A percentile compares a stretch with the other conserved stretches of the same genome.
Evolutionary conservation across 2,888 invertebrate genomes (phyloP).

Genomic region (Drosophila fungiperda): DNA sequence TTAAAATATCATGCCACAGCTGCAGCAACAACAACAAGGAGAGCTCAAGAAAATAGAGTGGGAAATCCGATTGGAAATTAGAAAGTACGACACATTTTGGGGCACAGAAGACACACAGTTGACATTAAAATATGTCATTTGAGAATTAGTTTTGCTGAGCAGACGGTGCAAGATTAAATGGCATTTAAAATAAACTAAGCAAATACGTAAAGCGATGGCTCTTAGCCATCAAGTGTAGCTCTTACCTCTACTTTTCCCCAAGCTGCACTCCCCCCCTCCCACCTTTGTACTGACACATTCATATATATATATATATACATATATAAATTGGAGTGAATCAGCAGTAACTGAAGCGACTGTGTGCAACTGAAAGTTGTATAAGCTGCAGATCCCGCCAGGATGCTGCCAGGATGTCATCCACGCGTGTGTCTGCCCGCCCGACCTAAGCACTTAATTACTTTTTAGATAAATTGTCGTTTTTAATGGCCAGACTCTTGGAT

Average conservation of each 20-base stretch:
- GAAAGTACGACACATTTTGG: slow-evolving; percentile 75
- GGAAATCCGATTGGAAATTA: slow-evolving; percentile 57
- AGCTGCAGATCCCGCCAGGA: slow-evolving; percentile 5
- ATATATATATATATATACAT: slow-evolving; percentile 35
- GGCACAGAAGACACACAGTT: slow-evolving; percentile 33
- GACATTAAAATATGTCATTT: slow-evolving; percentile 77
- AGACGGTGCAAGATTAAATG: slow-evolving; percentile 68
- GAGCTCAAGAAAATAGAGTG: neutral
- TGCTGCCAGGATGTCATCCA: slow-evolving; percentile 22
- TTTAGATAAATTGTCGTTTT: slow-evolving; percentile 81
- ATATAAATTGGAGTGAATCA: slow-evolving; percentile 76
- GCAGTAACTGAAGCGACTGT: slow-evolving; percentile 32
- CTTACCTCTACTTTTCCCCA: slow-evolving; percentile 34
- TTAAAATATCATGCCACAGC: slow-evolving; percentile 25
- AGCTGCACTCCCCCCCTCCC: slow-evolving; percentile 4
- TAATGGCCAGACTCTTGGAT: slow-evolving; percentile 78
- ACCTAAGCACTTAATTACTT: slow-evolving; percentile 80
- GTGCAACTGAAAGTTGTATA: slow-evolving; percentile 38
- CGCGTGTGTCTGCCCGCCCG: slow-evolving; percentile 39
- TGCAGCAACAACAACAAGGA: neutral
- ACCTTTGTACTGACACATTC: neutral
- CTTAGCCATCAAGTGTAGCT: slow-evolving; percentile 35
- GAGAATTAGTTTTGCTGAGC: slow-evolving; percentile 51
- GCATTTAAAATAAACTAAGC: slow-evolving; percentile 71
- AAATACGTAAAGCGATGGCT: slow-evolving; percentile 41